Base-by-base conservation (phyloP, 1,140 invertebrate species). In the Hylyphantes graminicola region DNA sequence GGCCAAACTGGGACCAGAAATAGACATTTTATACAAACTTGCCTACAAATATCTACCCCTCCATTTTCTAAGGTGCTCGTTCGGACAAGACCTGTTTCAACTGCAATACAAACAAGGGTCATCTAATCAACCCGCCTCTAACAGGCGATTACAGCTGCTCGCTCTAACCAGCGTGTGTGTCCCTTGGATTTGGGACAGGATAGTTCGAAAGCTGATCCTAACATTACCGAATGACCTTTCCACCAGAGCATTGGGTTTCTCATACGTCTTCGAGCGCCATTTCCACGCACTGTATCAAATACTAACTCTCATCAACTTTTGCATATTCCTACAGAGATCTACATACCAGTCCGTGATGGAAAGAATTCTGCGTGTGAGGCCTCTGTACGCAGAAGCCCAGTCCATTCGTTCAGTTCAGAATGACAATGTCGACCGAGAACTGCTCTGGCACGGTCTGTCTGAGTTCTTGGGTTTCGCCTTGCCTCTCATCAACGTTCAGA, bases 1-100 rank as follows among this genome's bases (percentile, higher is more conserved):
- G 9, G 65, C 55, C 9, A 21, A 59, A 15, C 53, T 73, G 9
- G 67, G 68, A 13, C 67, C 78, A 59, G 78, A 81, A 73, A 15
- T 81, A 7, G 78, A 81, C 53, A 54, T 81, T 10, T n/a, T 81
- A 15, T 81, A 72, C 35, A 81, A 63, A 73, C 64, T 81, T 72
- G 12, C 63, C 4, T 81, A 61, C 57, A 72, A 68, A 53, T 81
- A 54, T 53, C 12, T 81, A n/a, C 78, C 78, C 1, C 50, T 81
- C 0, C 21, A 50, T 9, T 9, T 17, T 64, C n/a, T 81, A 7
- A 59, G 50, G 15, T 19, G 67, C 50, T 48, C 67, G 12, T 81
- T 81, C 51, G 78, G 78, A 8, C 78, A 81, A 21, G 73, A 35
- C 21, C 57, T 81, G 10, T 81, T 81, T 61, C 67, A 81, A 11